phyloP scores from a whole-genome alignment of 92 coral and sea anemone genomes.

The Bergia sp. region DNA sequence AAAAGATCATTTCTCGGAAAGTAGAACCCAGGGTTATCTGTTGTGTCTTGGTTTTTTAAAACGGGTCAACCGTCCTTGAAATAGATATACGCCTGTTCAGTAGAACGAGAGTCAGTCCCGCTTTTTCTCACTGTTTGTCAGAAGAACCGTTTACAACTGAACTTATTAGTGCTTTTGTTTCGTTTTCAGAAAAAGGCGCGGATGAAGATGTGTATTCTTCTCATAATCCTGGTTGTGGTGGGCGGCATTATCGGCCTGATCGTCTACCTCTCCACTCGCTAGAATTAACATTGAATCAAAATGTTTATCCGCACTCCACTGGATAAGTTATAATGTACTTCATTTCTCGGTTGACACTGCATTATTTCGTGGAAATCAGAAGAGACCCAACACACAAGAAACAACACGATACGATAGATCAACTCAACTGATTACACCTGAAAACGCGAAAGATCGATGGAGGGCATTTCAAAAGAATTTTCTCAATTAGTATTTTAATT shows the following conservation, averaged over 20 bases:
- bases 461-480: no score
- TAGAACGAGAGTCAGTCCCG: not conserved
- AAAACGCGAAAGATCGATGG: no score
- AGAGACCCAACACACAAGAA: not conserved
- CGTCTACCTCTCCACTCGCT: not conserved
- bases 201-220: constrained; percentile 37
- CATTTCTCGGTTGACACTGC: not conserved
- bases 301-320: no score
- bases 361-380: not conserved
- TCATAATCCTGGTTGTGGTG: constrained; percentile 1
- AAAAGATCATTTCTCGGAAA: no score
- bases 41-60: no score
- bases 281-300: no score
- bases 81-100: not conserved
- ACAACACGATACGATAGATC: not conserved
- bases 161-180: constrained; percentile 9
- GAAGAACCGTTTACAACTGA: no score
- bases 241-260: constrained; percentile 9
- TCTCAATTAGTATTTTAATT: no score
- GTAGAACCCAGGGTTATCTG: no score
- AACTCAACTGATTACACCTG: no score
- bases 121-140: not conserved
- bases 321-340: no score
- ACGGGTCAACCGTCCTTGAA: not conserved
- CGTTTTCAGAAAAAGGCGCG: constrained; percentile 36